These are phyloP conservation scores for Sorex fumeus DNA, from an alignment of 2,113 vertebrate species.

Conservation along the genomic window DNA sequence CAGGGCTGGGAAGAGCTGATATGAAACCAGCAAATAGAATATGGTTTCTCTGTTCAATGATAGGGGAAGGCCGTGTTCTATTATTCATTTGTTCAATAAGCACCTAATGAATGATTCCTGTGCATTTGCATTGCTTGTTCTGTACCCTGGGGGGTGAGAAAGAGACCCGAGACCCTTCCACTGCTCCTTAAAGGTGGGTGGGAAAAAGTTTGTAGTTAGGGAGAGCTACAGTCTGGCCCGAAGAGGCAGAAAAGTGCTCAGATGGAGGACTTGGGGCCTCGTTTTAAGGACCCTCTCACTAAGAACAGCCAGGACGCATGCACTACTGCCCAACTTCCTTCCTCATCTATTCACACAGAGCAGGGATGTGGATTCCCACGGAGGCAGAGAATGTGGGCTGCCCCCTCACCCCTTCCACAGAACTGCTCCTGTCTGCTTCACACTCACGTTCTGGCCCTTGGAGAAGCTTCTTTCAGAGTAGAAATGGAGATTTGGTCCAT, in stretches of 20 bases:
- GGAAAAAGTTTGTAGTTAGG: neutral
- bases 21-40: neutral
- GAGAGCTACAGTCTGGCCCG: neutral
- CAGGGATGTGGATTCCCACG: neutral
- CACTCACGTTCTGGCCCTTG: neutral
- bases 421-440: neutral
- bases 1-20: neutral
- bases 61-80: neutral
- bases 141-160: neutral
- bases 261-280: fast-evolving
- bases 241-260: fast-evolving
- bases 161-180: neutral
- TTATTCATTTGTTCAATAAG: neutral
- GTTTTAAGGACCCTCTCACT: no score
- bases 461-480: neutral
- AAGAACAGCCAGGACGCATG: fast-evolving
- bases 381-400: neutral
- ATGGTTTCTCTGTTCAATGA: neutral
- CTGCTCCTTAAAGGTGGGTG: neutral
- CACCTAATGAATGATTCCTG: neutral
- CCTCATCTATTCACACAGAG: neutral
- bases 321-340: neutral
- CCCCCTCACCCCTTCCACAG: neutral
- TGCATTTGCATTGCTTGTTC: neutral
- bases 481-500: neutral